These are phyloP conservation scores for Microctenopoma steveboyesi DNA, from an alignment of 2,797 vertebrate species.

Conservation along the genomic window DNA sequence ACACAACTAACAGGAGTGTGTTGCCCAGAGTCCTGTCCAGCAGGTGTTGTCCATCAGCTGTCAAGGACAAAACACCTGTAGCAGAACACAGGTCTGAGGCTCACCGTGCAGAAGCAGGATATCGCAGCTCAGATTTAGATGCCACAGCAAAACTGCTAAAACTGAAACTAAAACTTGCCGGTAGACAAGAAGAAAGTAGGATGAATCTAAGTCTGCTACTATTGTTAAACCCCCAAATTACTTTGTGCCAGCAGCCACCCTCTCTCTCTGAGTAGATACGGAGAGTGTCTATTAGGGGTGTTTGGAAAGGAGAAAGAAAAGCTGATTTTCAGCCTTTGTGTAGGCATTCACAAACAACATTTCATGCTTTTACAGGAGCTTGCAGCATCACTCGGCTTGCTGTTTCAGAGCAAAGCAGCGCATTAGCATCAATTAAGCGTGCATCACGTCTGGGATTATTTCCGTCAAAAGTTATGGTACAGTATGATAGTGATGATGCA, in stretches of 20 bases:
- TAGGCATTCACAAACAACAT: constrained; percentile 19
- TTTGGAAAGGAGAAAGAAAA: constrained; percentile 24
- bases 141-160: neutral
- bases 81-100: neutral
- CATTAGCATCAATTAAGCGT: constrained; percentile 25
- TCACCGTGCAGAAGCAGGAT: neutral
- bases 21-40: no score
- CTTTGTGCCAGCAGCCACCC: constrained; percentile 17
- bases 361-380: constrained; percentile 33
- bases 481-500: neutral
- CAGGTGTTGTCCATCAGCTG: neutral
- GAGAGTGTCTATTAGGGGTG: constrained; percentile 20
- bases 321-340: constrained; percentile 21
- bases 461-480: constrained; percentile 16
- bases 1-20: neutral
- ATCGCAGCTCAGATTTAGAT: constrained; percentile 35
- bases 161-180: constrained; percentile 19
- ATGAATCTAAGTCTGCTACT: constrained; percentile 3
- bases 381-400: constrained; percentile 30
- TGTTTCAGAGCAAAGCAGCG: constrained; percentile 41
- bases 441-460: constrained; percentile 3
- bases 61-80: constrained; percentile 14
- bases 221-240: constrained; percentile 23
- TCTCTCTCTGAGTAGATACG: constrained; percentile 13
- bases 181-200: no score